Conservation (phyloP, 1,140 invertebrate genomes). For the Centruroides vittatus region DNA sequence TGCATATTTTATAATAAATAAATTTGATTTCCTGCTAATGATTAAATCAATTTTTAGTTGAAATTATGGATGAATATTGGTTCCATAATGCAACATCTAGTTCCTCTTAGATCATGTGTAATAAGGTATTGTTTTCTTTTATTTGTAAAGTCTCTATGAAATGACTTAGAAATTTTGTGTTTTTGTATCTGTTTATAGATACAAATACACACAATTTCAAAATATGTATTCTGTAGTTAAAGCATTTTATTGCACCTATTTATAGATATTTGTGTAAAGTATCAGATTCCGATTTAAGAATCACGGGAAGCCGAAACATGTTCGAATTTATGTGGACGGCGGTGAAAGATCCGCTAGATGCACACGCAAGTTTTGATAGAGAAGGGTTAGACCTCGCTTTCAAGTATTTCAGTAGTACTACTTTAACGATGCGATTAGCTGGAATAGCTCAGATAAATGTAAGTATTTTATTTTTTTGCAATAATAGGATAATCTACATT, state of each 20-base stretch:
- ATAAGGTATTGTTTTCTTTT: slow-evolving; percentile 38
- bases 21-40: background rate
- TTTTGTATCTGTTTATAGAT: no score
- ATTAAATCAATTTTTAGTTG: slow-evolving; percentile 21
- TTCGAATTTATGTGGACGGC: slow-evolving; percentile 92
- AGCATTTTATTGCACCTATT: background rate
- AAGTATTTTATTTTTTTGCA: slow-evolving; percentile 12
- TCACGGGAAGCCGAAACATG: slow-evolving; percentile 74
- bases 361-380: slow-evolving; percentile 67
- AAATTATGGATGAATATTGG: slow-evolving; percentile 88
- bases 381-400: slow-evolving; percentile 82
- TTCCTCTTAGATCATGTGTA: slow-evolving; percentile 67
- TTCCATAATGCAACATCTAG: slow-evolving; percentile 70
- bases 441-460: slow-evolving; percentile 84
- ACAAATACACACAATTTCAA: no score
- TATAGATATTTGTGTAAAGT: slow-evolving; percentile 73
- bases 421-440: slow-evolving; percentile 77
- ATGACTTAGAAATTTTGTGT: no score
- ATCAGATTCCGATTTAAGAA: slow-evolving; percentile 73
- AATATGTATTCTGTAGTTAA: background rate
- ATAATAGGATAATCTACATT: background rate
- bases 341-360: slow-evolving; percentile 77
- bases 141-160: background rate
- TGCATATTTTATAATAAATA: background rate
- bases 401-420: slow-evolving; percentile 87